Evolutionary conservation across 1,140 invertebrate species (phyloP), one percentile per base, ranked within the genome.

Genomic region (Lepeophtheirus salmonis): DNA sequence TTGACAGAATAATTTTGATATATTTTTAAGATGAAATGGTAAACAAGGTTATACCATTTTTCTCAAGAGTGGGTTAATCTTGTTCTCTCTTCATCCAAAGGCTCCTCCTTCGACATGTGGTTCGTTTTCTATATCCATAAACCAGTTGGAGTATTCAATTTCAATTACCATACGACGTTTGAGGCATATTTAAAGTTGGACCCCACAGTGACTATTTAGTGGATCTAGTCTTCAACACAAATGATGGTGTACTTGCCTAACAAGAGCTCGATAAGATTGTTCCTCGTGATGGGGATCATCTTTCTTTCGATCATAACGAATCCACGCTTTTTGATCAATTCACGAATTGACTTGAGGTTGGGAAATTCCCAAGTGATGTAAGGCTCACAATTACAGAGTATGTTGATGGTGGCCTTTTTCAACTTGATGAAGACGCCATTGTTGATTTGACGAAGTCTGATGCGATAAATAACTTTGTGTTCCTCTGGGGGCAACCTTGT

Each of bases 141-240:
- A 66, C 94, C 95, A 67, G 83, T 94, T 60, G 95, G 96, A 64
- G 91, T 98, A 79, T 96, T 97, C 56, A 99, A 77, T 80, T 97
- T 97, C 78, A 98, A 99, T 41, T 91, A 90, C 94, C 95, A 99
- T 66, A 99, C 75, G 81, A 96, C 97, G 78, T 97, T 97, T 66
- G 87, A 87, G 56, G 86, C 95, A 67, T 86, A 83, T 76, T 97
- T 95, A 78, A 97, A 97, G 67, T 87, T 83, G 4, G 77, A 72
- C 26, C 91, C 91, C 69, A 90, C 87, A 16, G 88, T 95, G 73
- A 83, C 86, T 67, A 97, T 82, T 78, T 98, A 92, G 70, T 99
- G 94, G 61, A 99, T 88, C 69, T 99, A 80, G 77, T 99, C 96
- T 76, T 99, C 96, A 56, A 91, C 81, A 77, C 96, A 99, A 71